Conservation (phyloP, 2,888 invertebrate genomes). For the Brassicogethes aeneus region DNA sequence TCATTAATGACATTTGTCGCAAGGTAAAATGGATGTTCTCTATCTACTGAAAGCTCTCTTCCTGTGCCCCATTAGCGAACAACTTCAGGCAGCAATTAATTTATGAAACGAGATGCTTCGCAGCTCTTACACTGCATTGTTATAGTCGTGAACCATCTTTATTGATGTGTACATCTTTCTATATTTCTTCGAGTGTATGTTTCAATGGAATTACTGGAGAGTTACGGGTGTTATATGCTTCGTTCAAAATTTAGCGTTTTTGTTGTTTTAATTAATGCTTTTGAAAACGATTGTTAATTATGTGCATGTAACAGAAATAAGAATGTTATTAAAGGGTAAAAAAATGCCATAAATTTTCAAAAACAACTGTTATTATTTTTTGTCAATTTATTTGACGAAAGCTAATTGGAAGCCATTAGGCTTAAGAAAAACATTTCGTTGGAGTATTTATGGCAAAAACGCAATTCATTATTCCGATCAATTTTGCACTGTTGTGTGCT, state of each 20-base stretch:
- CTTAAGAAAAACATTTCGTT: too few relatives aligned
- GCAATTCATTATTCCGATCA: constrained; percentile 2
- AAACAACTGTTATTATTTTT: too few relatives aligned
- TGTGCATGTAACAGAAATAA: too few relatives aligned
- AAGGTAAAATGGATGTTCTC: constrained; percentile 12
- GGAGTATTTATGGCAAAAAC: neutral
- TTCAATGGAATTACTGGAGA: neutral
- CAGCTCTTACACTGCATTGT: neutral
- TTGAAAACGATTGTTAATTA: too few relatives aligned
- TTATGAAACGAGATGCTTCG: constrained; percentile 3
- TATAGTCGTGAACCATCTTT: neutral
- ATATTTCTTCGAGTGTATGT: constrained; percentile 6
- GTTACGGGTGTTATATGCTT: too few relatives aligned
- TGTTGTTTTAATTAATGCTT: neutral
- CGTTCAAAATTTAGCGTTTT: too few relatives aligned
- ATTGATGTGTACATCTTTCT: neutral
- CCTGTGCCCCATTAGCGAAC: constrained; percentile 20
- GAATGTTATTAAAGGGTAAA: too few relatives aligned
- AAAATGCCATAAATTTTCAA: too few relatives aligned
- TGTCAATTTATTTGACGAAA: too few relatives aligned
- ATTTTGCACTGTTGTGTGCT: constrained; percentile 9
- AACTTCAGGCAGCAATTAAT: constrained; percentile 22
- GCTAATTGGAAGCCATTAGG: too few relatives aligned
- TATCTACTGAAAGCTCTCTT: constrained; percentile 14
- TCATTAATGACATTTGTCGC: constrained; percentile 15